These are phyloP conservation scores for Megaceryle torquata DNA, from an alignment of 2,113 vertebrate genomes.

Conservation along the genomic window DNA sequence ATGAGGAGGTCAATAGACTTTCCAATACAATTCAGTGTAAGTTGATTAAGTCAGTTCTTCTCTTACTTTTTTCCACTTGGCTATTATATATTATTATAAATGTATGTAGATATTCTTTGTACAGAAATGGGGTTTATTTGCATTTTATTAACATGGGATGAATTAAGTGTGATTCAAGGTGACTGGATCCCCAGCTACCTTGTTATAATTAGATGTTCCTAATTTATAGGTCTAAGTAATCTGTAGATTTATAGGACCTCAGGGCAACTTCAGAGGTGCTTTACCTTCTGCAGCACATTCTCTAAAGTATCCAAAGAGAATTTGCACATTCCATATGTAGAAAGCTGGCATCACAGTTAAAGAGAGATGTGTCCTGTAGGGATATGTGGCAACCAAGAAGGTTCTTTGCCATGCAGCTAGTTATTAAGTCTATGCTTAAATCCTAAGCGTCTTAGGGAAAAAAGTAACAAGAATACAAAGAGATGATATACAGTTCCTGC, in stretches of 20 bases:
- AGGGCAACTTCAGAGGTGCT: not conserved
- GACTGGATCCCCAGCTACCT: not conserved
- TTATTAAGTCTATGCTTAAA: not conserved
- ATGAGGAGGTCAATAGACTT: not conserved
- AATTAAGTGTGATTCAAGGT: not conserved
- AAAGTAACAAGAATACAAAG: not conserved
- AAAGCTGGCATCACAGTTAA: not conserved
- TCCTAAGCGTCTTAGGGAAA: not conserved
- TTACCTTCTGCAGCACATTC: not conserved
- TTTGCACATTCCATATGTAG: accelerated
- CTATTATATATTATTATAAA: not conserved
- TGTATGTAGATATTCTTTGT: not conserved
- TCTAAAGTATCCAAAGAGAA: not conserved
- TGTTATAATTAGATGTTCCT: not conserved
- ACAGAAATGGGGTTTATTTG: not conserved
- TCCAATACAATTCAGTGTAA: not conserved
- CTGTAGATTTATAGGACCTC: not conserved
- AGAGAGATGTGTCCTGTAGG: not conserved
- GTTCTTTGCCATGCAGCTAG: not conserved
- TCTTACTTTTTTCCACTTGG: not conserved
- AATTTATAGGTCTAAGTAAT: not conserved
- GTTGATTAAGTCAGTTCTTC: not conserved
- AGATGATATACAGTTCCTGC: not conserved
- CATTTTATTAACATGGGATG: not conserved
- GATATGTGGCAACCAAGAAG: not conserved